Base-by-base conservation (phyloP, 2,888 invertebrate genomes). In the Cancer borealis region DNA sequence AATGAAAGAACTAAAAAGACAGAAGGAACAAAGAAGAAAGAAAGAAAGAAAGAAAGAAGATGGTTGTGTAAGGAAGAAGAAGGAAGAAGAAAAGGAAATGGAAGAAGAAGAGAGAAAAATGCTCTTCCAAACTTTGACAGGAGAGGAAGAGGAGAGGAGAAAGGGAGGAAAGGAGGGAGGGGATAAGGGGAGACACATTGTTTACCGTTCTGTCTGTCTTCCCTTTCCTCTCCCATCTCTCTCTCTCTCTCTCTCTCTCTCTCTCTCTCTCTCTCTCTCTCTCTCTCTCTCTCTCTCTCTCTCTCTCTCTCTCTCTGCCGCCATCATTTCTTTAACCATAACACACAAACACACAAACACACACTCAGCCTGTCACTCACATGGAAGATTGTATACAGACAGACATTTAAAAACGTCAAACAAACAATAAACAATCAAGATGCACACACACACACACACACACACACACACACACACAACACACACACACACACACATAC, bases 201-300 rank as follows among this genome's bases (percentile, higher is more conserved):
- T 79, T 79, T 79, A 26, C 79, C 2, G 26, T 54, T 54, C 14
- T 79, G 30, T 79, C 79, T 79, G 26, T 79, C 79, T 30, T 79
- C 30, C 30, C 30, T 79, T 79, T 26, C 26, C 49, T 49, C 49
- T 49, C 49, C 12, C 49, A 49, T 8, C 10, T 49, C 49, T 49
- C 66, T 66, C 66, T 66, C 66, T 66, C 66, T 66, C 66, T 66
- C 66, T 66, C 66, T n/a, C 66, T 66, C n/a, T 66, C 66, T n/a
- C 66, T 66, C 66, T n/a, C n/a, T 49, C 26, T 49, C 89, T 88
- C 46, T 88, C 46, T 88, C 46, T 88, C 88, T 88, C 88, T 88
- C 88, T 88, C 89, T 89, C 89, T 89, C 89, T 89, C 89, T 89
- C 89, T 89, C 89, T 89, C 89, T 89, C 89, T 89, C 89, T 89